Conservation (phyloP, 2,113 vertebrate genomes). For the Platanista minor region DNA sequence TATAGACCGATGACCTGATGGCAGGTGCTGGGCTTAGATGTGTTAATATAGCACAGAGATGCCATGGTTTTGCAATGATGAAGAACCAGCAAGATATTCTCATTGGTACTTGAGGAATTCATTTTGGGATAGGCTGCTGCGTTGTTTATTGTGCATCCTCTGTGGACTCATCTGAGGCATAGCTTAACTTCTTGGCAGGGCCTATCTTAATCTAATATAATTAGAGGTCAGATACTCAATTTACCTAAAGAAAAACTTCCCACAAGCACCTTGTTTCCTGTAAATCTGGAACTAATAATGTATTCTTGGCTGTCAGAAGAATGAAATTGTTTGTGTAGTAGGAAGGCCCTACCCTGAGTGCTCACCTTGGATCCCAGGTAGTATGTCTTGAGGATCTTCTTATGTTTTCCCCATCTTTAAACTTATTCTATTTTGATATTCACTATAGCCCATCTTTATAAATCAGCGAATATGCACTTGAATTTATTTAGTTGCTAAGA, state of each 20-base stretch:
- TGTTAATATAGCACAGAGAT: accelerated
- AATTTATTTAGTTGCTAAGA: neutral
- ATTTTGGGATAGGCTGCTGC: neutral
- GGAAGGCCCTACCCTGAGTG: neutral
- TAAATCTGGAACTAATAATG: neutral
- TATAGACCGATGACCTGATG: neutral
- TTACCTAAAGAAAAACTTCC: neutral
- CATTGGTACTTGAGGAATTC: neutral
- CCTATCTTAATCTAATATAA: neutral
- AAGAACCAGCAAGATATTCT: neutral
- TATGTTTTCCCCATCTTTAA: neutral
- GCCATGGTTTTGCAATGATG: neutral
- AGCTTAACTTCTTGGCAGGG: neutral
- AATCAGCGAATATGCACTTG: accelerated
- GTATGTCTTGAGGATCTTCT: neutral
- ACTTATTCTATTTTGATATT: neutral
- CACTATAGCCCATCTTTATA: neutral
- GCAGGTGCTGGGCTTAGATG: accelerated
- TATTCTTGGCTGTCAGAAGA: neutral
- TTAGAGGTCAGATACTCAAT: neutral
- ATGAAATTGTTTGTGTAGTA: neutral
- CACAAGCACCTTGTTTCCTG: neutral
- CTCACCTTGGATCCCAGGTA: neutral
- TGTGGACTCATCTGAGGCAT: neutral
- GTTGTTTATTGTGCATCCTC: neutral